These are phyloP conservation scores for Cotesia congregata DNA, from an alignment of 2,888 invertebrate species.

Conservation along the genomic window DNA sequence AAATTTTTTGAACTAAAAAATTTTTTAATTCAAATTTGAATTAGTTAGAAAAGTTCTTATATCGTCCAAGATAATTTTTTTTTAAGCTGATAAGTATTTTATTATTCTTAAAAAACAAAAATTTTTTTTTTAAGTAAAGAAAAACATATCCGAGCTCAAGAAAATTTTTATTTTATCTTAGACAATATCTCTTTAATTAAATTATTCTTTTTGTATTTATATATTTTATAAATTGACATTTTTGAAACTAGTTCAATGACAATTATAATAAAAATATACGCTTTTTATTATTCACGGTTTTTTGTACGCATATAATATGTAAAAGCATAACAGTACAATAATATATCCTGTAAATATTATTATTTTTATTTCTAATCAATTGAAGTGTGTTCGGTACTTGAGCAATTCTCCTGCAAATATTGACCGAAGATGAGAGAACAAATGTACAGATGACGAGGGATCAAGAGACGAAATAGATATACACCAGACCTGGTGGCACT, in stretches of 20 bases:
- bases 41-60: no score
- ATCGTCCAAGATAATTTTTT: no score
- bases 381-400: slow-evolving; percentile 24
- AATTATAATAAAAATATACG: not conserved
- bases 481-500: slow-evolving; percentile 10
- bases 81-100: no score
- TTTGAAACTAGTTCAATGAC: not conserved
- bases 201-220: no score
- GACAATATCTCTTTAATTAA: no score
- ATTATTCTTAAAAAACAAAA: no score
- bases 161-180: no score
- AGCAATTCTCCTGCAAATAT: slow-evolving; percentile 33
- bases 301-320: not conserved
- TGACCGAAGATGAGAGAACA: slow-evolving; percentile 5
- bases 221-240: not conserved
- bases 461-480: slow-evolving; percentile 24
- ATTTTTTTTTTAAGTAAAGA: no score
- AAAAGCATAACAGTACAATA: not conserved
- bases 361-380: slow-evolving; percentile 26
- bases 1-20: no score
- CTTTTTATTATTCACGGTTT: not conserved
- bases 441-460: slow-evolving; percentile 23
- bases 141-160: no score
- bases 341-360: not conserved
- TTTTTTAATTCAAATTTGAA: no score